phyloP scores from a whole-genome alignment of 2,113 vertebrate genomes.

The Butastur rufipennis region DNA sequence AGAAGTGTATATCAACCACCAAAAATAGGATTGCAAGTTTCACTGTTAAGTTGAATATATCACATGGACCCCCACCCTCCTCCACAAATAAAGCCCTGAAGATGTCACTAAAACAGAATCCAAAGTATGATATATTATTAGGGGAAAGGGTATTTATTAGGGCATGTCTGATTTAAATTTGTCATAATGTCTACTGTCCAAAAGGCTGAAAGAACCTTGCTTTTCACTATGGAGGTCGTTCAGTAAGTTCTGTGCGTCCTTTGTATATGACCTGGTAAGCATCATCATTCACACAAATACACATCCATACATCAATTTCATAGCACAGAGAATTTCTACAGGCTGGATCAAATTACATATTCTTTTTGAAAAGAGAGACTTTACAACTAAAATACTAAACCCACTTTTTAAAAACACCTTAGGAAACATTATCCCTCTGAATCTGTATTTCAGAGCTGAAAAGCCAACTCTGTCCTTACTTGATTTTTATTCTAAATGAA shows the following conservation, averaged over 20 bases:
- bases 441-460: background rate
- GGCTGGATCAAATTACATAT: background rate
- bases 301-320: background rate
- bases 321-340: background rate
- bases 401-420: background rate
- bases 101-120: background rate
- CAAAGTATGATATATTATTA: background rate
- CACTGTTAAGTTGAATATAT: background rate
- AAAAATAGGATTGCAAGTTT: background rate
- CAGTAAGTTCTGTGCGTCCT: background rate
- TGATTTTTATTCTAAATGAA: background rate
- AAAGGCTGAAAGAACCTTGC: background rate
- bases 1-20: slow-evolving; percentile 25
- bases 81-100: background rate
- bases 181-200: background rate
- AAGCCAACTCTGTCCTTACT: background rate
- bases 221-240: background rate
- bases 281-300: background rate
- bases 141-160: background rate
- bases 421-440: background rate
- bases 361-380: background rate
- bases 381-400: background rate
- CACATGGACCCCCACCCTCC: fast-evolving
- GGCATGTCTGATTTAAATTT: background rate
- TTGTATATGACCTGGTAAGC: background rate